These are phyloP conservation scores for Otis tarda DNA, from an alignment of 2,113 vertebrate genomes.

Conservation along the genomic window DNA sequence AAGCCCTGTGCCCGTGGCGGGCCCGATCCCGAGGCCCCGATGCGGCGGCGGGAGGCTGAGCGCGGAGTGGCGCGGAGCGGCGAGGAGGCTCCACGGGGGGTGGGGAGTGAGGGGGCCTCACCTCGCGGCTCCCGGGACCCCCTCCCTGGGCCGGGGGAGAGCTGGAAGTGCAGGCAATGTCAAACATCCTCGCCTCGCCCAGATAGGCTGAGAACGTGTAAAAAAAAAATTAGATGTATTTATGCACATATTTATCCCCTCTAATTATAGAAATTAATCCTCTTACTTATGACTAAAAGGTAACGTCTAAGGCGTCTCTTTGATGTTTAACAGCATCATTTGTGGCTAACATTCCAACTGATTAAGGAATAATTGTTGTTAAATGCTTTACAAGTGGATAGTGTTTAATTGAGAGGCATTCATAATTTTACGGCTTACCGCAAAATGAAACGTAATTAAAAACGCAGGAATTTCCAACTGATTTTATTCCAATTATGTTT, in stretches of 20 bases:
- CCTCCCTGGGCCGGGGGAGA: not conserved
- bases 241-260: slow-evolving; percentile 81
- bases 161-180: not conserved
- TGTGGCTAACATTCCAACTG: slow-evolving; percentile 77
- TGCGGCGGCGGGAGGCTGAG: not conserved
- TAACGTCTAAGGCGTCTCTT: slow-evolving; percentile 75
- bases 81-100: not conserved
- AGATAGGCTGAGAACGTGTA: slow-evolving; percentile 20
- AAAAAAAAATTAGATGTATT: slow-evolving; percentile 68
- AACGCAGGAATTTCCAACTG: slow-evolving; percentile 75
- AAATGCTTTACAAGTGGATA: slow-evolving; percentile 78
- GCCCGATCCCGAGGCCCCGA: not conserved
- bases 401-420: slow-evolving; percentile 81
- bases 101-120: not conserved
- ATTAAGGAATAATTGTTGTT: slow-evolving; percentile 82
- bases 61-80: not conserved
- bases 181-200: slow-evolving; percentile 10
- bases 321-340: slow-evolving; percentile 80
- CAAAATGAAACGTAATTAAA: slow-evolving; percentile 79
- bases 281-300: slow-evolving; percentile 82
- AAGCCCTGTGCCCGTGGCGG: not conserved
- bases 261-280: slow-evolving; percentile 84
- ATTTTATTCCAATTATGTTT: slow-evolving; percentile 79
- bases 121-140: not conserved
- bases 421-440: slow-evolving; percentile 77